These are phyloP conservation scores for Fabriciana adippe DNA, from an alignment of 2,888 invertebrate genomes.

Conservation along the genomic window DNA sequence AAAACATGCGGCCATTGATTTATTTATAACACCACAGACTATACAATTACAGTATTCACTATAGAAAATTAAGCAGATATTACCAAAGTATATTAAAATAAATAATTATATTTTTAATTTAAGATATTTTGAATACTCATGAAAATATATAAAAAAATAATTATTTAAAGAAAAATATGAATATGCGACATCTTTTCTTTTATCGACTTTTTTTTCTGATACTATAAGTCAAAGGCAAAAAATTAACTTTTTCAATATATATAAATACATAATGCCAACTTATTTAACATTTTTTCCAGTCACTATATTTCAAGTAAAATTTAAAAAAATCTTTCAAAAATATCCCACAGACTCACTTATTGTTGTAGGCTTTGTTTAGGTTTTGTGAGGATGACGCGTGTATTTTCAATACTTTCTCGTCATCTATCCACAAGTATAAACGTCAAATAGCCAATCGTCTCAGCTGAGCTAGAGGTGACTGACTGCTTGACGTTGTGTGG, in stretches of 20 bases:
- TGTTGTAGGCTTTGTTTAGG: constrained; percentile 36
- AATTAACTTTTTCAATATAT: no score
- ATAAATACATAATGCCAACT: no score
- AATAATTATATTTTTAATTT: not conserved
- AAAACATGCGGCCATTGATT: constrained; percentile 60
- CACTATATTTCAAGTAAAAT: not conserved
- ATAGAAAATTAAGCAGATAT: not conserved
- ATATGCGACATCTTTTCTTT: no score
- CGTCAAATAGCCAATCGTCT: constrained; percentile 65
- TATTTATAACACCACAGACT: constrained; percentile 8
- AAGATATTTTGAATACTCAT: no score
- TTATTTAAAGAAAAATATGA: no score
- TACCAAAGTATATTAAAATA: not conserved
- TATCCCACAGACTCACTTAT: constrained; percentile 22
- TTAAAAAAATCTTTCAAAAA: not conserved
- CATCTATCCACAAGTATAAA: constrained; percentile 63
- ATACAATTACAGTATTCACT: no score
- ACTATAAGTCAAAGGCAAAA: no score
- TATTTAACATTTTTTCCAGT: no score
- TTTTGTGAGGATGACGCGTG: constrained; percentile 74
- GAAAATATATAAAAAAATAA: no score
- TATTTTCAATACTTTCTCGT: constrained; percentile 81
- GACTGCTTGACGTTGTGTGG: constrained; percentile 77
- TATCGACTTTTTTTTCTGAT: no score
- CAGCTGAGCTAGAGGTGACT: constrained; percentile 79